Base-by-base conservation (phyloP, 1,140 invertebrate species). In the Penaeus japonicus region DNA sequence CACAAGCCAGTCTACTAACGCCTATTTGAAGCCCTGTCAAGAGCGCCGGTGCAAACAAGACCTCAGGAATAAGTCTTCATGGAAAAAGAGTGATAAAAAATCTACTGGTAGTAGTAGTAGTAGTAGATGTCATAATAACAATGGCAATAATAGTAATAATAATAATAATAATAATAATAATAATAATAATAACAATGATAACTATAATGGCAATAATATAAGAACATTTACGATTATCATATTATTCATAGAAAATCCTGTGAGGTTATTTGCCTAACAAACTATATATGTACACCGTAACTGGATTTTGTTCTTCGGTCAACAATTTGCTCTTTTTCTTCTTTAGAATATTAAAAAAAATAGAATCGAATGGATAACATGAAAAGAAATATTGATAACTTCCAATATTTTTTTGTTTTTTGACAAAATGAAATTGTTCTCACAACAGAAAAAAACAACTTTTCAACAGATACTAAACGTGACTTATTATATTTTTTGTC, bases 1-100 rank as follows among this genome's bases (percentile, higher is more conserved):
- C 78, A 77, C 73, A 81, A 82, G 81, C 87, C 87, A 83, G 75
- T 88, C 87, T 88, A 88, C 80, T 77, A 53, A 70, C 77, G 59
- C 53, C 79, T 47, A 47, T 7, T 47, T 47, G 78, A 62, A 88
- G 70, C 65, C 80, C 73, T 39, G 81, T 84, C 54, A 83, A 54
- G 73, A 77, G 77, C 62, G 35, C 78, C 53, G 81, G 62, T 55
- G 57, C 79, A 57, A 30, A 7, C 57, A 27, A 30, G 30, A 82
- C 77, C 57, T 84, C 83, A 22, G 27, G 24, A 27, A 32, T 65
- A 30, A 18, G 35, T 30, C 30, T 10, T 73, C 70, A 30, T 73
- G 70, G 27, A 73, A 73, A 73, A 73, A 73, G 0, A 57, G 53
- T 78, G 24, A 39, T 70, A 84, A 35, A 62, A 62, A 84, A 83